phyloP scores from a whole-genome alignment of 1,140 invertebrate species.

The Bactericera cockerelli region DNA sequence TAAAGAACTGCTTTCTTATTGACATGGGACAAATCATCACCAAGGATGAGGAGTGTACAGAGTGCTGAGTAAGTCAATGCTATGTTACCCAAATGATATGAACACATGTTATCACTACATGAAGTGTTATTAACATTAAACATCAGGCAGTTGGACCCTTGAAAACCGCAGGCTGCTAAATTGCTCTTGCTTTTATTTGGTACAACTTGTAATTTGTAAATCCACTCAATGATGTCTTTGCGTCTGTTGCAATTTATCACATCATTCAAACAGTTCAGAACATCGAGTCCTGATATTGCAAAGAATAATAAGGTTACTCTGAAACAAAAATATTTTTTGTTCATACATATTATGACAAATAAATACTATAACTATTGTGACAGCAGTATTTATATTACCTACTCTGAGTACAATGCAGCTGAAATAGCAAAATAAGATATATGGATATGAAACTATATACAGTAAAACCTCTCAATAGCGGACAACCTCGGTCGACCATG shows the following conservation, averaged over 20 bases:
- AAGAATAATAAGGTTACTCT: slow-evolving; percentile 80
- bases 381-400: too few relatives aligned
- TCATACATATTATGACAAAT: too few relatives aligned
- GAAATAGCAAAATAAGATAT: too few relatives aligned
- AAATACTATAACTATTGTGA: too few relatives aligned
- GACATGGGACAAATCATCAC: slow-evolving; percentile 75
- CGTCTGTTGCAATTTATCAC: slow-evolving; percentile 40
- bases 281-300: slow-evolving; percentile 73
- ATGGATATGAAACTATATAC: too few relatives aligned
- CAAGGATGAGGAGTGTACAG: slow-evolving; percentile 67
- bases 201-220: slow-evolving; percentile 30
- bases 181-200: slow-evolving; percentile 12
- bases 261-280: slow-evolving; percentile 54
- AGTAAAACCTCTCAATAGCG: too few relatives aligned
- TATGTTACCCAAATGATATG: slow-evolving; percentile 56
- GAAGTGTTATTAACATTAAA: too few relatives aligned
- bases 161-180: slow-evolving; percentile 44
- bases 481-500: too few relatives aligned
- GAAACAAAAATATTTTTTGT: slow-evolving; percentile 34
- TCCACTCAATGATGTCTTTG: slow-evolving; percentile 8
- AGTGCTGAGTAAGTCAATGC: slow-evolving; percentile 92
- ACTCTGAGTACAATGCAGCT: too few relatives aligned
- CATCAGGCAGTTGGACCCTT: slow-evolving; percentile 50
- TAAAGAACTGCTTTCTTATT: slow-evolving; percentile 61
- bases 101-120: slow-evolving; percentile 16